Evolutionary conservation across 2,888 invertebrate species (phyloP), one percentile per base, ranked within the genome.

Genomic region (Trissolcus japonicus): DNA sequence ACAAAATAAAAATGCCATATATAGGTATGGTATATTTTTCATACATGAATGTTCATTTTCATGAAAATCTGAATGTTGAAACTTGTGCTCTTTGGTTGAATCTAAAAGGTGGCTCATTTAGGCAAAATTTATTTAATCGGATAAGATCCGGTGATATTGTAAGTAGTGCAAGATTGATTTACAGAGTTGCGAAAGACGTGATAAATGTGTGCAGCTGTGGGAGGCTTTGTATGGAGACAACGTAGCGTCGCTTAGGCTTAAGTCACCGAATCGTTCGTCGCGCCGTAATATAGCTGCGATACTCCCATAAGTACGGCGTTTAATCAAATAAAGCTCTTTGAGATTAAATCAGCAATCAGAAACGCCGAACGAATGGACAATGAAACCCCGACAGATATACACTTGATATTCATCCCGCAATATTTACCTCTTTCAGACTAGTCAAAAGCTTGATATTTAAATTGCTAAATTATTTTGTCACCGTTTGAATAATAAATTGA

Each of bases 151-250:
- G 25, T 51, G 67, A 72, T 72, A 72, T 72, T 72, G 67, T 53
- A 63, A 63, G 54, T 51, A 35, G 21, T 17, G 66, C 69, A 67
- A 79, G 80, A 80, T 74, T 82, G 82, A 82, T 82, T 82, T 81
- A 80, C 79, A 80, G 80, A 77, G 74, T 80, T 76, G 73, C 66
- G 75, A 79, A 75, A 25, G 67, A 62, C 71, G 79, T 80, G 80
- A 81, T 82, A 80, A 82, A 80, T 81, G 80, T 75, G 60, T 74
- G 65, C 68, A 71, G 76, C 35, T 35, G 74, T 62, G 50, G 62
- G 61, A 69, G 67, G 78, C 67, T 56, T 80, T 75, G 57, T 79
- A 76, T 67, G 76, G 68, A 79, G 78, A 67, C 72, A 76, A 66
- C 67, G 63, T 59, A 73, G 66, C 65, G 59, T 61, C 56, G 74